phyloP scores from a whole-genome alignment of 1,140 invertebrate species.

The Gonioctena quinquepunctata region DNA sequence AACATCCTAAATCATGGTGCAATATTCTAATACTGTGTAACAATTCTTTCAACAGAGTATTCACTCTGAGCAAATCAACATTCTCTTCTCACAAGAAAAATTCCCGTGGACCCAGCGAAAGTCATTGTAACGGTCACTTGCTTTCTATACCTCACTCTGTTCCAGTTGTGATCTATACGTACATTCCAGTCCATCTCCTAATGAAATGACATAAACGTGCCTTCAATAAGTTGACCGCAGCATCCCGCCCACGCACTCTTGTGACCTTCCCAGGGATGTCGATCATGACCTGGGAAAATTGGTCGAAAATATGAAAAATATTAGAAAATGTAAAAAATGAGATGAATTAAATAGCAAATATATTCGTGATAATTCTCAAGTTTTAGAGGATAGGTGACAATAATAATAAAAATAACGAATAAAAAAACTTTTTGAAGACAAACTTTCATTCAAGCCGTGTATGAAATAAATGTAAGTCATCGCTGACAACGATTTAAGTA shows the following conservation, averaged over 20 bases:
- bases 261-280: not conserved
- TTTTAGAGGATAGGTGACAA: too few species aligned
- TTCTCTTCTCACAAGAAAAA: not conserved
- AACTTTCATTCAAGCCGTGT: too few species aligned
- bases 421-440: too few species aligned
- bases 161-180: not conserved
- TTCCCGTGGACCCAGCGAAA: not conserved
- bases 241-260: not conserved
- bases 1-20: too few species aligned
- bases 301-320: not conserved
- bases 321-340: too few species aligned
- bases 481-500: too few species aligned
- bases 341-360: too few species aligned
- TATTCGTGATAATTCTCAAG: too few species aligned
- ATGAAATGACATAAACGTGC: slow-evolving; percentile 2
- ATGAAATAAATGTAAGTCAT: too few species aligned
- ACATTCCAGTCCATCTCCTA: not conserved
- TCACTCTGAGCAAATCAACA: not conserved
- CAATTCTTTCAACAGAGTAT: too few species aligned
- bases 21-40: too few species aligned
- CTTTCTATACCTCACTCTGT: not conserved
- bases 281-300: not conserved
- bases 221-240: not conserved
- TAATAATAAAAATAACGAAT: too few species aligned
- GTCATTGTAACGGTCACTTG: not conserved